Evolutionary conservation across 2,888 invertebrate genomes (phyloP).

Genomic region (Dicranocentrus wangi): DNA sequence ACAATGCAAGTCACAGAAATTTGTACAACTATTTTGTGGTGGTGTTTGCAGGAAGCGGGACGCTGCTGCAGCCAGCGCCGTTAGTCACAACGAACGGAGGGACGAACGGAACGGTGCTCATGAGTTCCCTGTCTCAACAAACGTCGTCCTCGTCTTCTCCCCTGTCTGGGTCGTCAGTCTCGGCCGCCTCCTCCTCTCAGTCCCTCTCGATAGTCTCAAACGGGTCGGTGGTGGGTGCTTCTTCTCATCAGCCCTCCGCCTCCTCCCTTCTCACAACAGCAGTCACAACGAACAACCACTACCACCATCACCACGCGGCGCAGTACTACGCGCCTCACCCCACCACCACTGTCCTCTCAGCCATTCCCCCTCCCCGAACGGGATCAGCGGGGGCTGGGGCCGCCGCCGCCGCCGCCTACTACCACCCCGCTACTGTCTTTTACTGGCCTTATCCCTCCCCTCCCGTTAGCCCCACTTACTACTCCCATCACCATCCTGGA

Average conservation of each 20-base stretch:
- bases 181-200: not conserved
- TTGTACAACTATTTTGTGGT: not conserved
- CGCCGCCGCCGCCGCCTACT: slow-evolving; percentile 70
- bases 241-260: not conserved
- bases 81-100: slow-evolving; percentile 18
- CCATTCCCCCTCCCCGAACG: not conserved
- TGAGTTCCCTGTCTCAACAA: not conserved
- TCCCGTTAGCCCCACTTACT: slow-evolving; percentile 81
- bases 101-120: not conserved
- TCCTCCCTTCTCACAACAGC: not conserved
- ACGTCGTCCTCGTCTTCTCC: slow-evolving; percentile 10
- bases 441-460: slow-evolving; percentile 97
- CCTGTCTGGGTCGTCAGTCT: not conserved
- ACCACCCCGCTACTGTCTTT: slow-evolving; percentile 78
- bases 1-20: not conserved
- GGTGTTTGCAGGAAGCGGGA: not conserved
- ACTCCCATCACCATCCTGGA: slow-evolving; percentile 9
- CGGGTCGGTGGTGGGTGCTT: too few species aligned
- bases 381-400: slow-evolving; percentile 73
- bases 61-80: not conserved
- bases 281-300: not conserved
- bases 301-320: slow-evolving; percentile 2
- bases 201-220: too few species aligned
- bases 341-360: slow-evolving; percentile 72
- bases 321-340: slow-evolving; percentile 72